Base-by-base conservation (phyloP, 2,797 vertebrate species). In the Geotrypetes seraphini region DNA sequence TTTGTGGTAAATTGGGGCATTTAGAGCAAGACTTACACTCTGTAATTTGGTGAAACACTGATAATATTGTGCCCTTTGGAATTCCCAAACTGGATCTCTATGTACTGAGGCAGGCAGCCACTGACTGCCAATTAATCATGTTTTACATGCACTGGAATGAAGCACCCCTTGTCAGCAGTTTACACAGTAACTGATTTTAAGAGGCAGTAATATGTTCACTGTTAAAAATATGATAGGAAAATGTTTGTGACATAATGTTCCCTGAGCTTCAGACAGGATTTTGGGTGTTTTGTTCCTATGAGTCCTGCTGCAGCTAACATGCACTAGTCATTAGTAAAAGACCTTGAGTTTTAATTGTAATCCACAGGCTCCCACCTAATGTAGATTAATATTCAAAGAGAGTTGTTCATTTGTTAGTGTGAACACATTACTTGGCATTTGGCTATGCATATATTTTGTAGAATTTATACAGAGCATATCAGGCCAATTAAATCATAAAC, bases 71-170 rank as follows among this genome's bases (percentile, higher is more conserved):
- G 46, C 33, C 33, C 26, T 7, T 48, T 7, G 25, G 33, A 24
- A 23, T 33, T 38, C 44, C 12, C 36, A 39, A 35, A 36, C 26
- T 18, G 35, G 69, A 63, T 63, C 69, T 23, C 37, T 36, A 20
- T 63, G 56, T 69, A 51, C 56, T 43, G 4, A 44, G 52, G 53
- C 60, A 50, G 57, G 40, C 20, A n/a, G 16, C 59, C 38, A 39
- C 49, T 34, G 57, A 19, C 28, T 49, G 39, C 49, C 47, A 41
- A 28, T 30, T 55, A 48, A 55, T 48, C 42, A 47, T 18, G 10
- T 50, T 39, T 26, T 38, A 15, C 53, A 39, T 29, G 32, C 39
- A 37, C 45, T 35, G 16, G 24, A 4, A 50, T 35, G 44, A 58
- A 53, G 45, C 39, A 36, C 23, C 35, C 39, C 48, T 35, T 5